These are phyloP conservation scores for Synergus itoensis DNA, from an alignment of 2,888 invertebrate species.

Conservation along the genomic window DNA sequence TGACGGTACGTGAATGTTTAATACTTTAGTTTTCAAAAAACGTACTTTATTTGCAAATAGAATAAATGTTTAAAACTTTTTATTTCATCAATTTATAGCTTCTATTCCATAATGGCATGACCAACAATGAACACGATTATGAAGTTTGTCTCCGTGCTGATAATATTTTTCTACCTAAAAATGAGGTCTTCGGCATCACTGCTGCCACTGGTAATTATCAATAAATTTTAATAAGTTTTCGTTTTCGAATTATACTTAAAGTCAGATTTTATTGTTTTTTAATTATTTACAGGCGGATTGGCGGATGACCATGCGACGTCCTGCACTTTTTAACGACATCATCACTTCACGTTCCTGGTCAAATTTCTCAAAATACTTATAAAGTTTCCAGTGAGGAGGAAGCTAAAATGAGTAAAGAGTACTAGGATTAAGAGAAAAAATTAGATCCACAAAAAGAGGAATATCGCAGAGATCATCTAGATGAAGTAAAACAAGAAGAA, in stretches of 20 bases:
- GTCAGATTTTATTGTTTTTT: not conserved
- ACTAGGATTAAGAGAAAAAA: constrained; percentile 96
- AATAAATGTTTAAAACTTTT: constrained; percentile 39
- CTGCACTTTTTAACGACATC: constrained; percentile 94
- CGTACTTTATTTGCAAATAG: not conserved
- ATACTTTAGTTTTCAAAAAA: not conserved
- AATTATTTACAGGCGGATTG: constrained; percentile 80
- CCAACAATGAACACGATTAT: constrained; percentile 94
- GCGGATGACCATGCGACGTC: constrained; percentile 98
- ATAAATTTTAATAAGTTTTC: not conserved
- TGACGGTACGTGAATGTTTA: constrained; percentile 83
- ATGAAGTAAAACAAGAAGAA: constrained; percentile 79
- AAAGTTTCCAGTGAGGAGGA: constrained; percentile 87
- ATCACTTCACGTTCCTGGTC: constrained; percentile 86
- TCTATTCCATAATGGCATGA: constrained; percentile 96
- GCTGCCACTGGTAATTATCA: constrained; percentile 91
- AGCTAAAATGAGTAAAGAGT: constrained; percentile 94
- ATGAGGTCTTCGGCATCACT: constrained; percentile 94
- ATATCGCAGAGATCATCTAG: constrained; percentile 82
- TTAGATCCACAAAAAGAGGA: constrained; percentile 96
- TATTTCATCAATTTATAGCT: constrained; percentile 79
- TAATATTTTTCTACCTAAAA: constrained; percentile 91
- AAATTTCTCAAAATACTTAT: constrained; percentile 72
- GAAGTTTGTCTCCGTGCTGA: constrained; percentile 97
- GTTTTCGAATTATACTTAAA: not conserved